phyloP scores from a whole-genome alignment of 1,140 invertebrate genomes.

The Scaptomyza montana region DNA sequence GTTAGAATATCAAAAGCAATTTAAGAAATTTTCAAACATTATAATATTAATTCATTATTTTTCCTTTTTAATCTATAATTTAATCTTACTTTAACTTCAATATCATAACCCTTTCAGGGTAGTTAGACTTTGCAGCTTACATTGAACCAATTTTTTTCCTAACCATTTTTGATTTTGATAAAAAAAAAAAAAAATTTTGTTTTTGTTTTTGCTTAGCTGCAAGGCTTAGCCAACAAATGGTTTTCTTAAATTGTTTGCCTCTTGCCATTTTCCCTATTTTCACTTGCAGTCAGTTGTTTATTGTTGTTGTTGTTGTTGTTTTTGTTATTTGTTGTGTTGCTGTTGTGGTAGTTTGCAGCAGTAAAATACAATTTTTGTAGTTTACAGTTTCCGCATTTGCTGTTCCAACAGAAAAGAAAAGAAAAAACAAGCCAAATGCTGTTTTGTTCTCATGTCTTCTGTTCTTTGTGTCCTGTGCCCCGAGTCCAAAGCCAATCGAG shows the following conservation, averaged over 20 bases:
- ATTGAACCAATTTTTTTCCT: neutral
- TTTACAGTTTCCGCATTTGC: constrained; percentile 73
- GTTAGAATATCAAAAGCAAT: too few species aligned
- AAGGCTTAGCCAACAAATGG: constrained; percentile 69
- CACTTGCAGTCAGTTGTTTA: constrained; percentile 27
- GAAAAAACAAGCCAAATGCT: constrained; percentile 20
- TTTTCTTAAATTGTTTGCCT: constrained; percentile 78
- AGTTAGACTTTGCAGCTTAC: neutral
- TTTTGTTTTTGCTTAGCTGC: constrained; percentile 25
- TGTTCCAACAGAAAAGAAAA: constrained; percentile 9
- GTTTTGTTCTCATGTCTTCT: constrained; percentile 25
- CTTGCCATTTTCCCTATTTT: constrained; percentile 67
- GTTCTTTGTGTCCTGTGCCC: constrained; percentile 4
- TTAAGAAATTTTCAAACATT: too few species aligned
- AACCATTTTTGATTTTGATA: constrained; percentile 3
- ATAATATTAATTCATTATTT: too few species aligned
- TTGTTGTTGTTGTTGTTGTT: neutral
- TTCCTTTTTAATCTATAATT: too few species aligned
- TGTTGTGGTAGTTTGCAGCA: constrained; percentile 43
- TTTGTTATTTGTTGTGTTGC: constrained; percentile 14
- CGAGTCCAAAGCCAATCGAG: constrained; percentile 52
- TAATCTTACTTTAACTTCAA: too few species aligned
- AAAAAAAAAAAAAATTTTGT: too few species aligned
- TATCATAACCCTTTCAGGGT: neutral
- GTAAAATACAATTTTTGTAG: constrained; percentile 67